A percentile compares a stretch with the other conserved stretches of the same genome.
Evolutionary conservation across 1,140 invertebrate genomes (phyloP).

Genomic region (Drosophila takahashii): DNA sequence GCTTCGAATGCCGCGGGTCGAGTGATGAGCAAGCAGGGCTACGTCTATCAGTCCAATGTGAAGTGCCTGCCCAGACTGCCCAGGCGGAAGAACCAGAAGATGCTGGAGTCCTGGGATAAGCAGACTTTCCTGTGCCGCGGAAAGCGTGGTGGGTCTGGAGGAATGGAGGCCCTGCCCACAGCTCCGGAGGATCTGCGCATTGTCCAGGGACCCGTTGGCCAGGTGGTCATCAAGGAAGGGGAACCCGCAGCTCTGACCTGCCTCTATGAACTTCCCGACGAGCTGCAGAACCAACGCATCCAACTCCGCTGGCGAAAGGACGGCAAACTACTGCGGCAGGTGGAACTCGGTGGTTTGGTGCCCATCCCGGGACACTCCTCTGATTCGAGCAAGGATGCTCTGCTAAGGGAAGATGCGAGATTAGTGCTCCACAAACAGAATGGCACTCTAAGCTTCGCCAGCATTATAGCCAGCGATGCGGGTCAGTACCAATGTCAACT

Average conservation of each 20-base stretch:
- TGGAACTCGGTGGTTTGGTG: constrained; percentile 66
- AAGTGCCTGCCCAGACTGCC: constrained; percentile 81
- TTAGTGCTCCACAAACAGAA: constrained; percentile 73
- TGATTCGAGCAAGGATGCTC: constrained; percentile 62
- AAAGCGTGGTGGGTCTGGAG: constrained; percentile 63
- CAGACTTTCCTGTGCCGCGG: constrained; percentile 75
- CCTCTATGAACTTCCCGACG: constrained; percentile 86
- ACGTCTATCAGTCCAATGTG: constrained; percentile 64
- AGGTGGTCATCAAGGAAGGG: constrained; percentile 88
- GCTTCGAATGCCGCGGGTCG: constrained; percentile 90
- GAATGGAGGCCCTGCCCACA: constrained; percentile 26
- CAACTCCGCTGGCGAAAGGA: constrained; percentile 90
- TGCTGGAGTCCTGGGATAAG: constrained; percentile 87
- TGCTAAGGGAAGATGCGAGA: constrained; percentile 67
- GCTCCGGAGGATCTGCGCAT: constrained; percentile 65
- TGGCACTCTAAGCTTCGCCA: constrained; percentile 73
- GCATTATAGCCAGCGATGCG: constrained; percentile 77
- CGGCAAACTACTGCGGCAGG: constrained; percentile 87
- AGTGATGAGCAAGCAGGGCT: constrained; percentile 89
- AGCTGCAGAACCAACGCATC: constrained; percentile 72
- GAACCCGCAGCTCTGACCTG: constrained; percentile 88
- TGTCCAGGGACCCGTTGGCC: constrained; percentile 85
- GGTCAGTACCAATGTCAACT: constrained; percentile 79
- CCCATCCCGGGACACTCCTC: constrained; percentile 39
- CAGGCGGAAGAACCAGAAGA: constrained; percentile 85